A percentile compares a stretch with the other conserved stretches of the same genome.
Conservation (phyloP, 2,113 vertebrate species). For the Callopanchax toddi region DNA sequence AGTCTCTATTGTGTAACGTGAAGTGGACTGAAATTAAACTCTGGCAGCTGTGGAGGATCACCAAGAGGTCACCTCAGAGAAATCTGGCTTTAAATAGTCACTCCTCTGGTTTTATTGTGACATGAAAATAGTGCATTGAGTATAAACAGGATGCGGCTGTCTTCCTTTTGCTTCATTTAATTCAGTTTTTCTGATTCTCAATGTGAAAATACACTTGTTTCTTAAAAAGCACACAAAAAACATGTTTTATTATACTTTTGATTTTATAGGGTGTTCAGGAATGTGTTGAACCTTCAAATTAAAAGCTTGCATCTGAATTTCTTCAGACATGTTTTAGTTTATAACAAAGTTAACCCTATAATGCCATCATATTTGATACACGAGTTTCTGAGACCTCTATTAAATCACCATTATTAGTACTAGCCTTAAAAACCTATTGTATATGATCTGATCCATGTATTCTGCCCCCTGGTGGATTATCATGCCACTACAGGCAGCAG, state of each 20-base stretch:
- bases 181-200: not conserved
- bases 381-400: too few species aligned
- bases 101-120: not conserved
- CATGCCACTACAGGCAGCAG: too few species aligned
- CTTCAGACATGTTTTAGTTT: not conserved
- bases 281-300: too few species aligned
- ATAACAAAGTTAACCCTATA: too few species aligned
- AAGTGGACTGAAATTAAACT: constrained; percentile 15
- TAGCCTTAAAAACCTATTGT: too few species aligned
- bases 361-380: too few species aligned
- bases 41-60: constrained; percentile 26
- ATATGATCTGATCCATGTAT: too few species aligned
- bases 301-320: not conserved
- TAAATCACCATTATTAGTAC: too few species aligned
- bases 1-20: constrained; percentile 36
- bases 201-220: not conserved
- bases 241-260: too few species aligned
- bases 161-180: not conserved
- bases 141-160: constrained; percentile 16
- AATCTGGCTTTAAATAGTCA: not conserved
- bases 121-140: not conserved
- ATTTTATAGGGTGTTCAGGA: too few species aligned
- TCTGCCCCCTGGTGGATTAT: too few species aligned
- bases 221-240: too few species aligned
- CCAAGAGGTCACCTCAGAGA: constrained; percentile 18